Conservation (phyloP, 2,113 vertebrate species). For the Collichthys lucidus region DNA sequence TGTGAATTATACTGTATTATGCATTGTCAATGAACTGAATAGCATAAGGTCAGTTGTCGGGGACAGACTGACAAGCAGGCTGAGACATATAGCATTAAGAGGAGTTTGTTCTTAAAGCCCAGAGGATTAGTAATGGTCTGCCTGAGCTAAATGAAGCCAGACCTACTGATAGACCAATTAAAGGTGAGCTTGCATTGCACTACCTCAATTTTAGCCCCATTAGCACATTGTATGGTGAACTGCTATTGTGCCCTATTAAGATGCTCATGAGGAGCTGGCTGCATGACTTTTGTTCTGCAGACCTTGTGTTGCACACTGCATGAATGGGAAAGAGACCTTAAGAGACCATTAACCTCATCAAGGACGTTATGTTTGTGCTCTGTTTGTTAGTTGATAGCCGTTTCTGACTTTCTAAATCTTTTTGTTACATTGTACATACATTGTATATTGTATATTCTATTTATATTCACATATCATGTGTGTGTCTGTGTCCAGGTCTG, state of each 20-base stretch:
- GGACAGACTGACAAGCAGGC: slow-evolving; percentile 39
- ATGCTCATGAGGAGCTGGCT: not conserved
- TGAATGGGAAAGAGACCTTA: too few relatives aligned
- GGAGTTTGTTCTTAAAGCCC: slow-evolving; percentile 54
- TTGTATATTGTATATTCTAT: not conserved
- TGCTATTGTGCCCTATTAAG: not conserved
- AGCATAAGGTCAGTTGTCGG: slow-evolving; percentile 34
- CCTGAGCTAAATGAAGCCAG: slow-evolving; percentile 55
- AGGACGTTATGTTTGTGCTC: too few relatives aligned
- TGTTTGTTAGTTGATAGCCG: too few relatives aligned
- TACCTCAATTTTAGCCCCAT: slow-evolving; percentile 25
- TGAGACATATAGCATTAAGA: slow-evolving; percentile 48
- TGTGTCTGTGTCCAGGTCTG: slow-evolving; percentile 83
- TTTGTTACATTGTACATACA: too few relatives aligned
- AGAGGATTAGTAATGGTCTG: slow-evolving; percentile 66
- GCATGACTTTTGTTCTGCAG: slow-evolving; percentile 3
- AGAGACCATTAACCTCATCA: too few relatives aligned
- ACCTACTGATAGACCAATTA: slow-evolving; percentile 55
- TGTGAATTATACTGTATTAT: slow-evolving; percentile 18
- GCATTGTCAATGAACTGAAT: slow-evolving; percentile 27
- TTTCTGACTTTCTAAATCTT: too few relatives aligned
- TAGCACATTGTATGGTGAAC: not conserved
- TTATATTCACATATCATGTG: not conserved
- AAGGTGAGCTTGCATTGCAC: slow-evolving; percentile 38
- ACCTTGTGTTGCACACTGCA: not conserved